Base-by-base conservation (phyloP, 2,113 vertebrate species). In the Chloebia gouldiae region DNA sequence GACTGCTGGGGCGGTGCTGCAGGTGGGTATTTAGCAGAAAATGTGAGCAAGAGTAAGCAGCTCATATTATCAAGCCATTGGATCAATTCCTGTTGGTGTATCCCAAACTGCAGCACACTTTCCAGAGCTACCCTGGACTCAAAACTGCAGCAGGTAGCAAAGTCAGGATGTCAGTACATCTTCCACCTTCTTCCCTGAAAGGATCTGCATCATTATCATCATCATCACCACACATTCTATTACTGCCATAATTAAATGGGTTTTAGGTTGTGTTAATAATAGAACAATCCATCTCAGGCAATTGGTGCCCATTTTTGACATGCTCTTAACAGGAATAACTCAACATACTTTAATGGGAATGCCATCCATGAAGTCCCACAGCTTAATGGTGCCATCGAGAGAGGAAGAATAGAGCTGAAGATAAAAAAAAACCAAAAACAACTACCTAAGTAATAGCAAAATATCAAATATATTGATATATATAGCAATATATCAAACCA, bases 351-450 rank as follows among this genome's bases (percentile, higher is more conserved):
- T 99, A 64, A 99, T 99, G 31, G 99, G 98, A 95, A 99, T 99
- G 30, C 99, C 99, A 81, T 99, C 99, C 71, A 98, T 97, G 95
- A 99, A 99, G 97, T 99, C 99, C 99, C 99, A 99, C 13, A 99
- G 97, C 78, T 98, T 98, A 96, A 99, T 89, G 44, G 98, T 99
- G 97, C 99, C 99, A 98, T 99, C 99, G 72, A 97, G 71, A 79
- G 99, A 99, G 53, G 97, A 99, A 50, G 99, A 99, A 93, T 98
- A 99, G 1, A 98, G 97, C 99, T 99, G 96, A 93, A 96, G 60
- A 7, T 39, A 37, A 70, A 50, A 80, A 50, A 80, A 54, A 24
- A 1, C 5, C 11, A 15, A 25, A n/a, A 25, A 1, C 20, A 73
- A 64, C 19, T 10, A 11, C 10, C 4, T 37, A 35, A 33, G 14